Evolutionary conservation across 2,797 vertebrate species (phyloP).

Genomic region (Enteromius paludinosus): DNA sequence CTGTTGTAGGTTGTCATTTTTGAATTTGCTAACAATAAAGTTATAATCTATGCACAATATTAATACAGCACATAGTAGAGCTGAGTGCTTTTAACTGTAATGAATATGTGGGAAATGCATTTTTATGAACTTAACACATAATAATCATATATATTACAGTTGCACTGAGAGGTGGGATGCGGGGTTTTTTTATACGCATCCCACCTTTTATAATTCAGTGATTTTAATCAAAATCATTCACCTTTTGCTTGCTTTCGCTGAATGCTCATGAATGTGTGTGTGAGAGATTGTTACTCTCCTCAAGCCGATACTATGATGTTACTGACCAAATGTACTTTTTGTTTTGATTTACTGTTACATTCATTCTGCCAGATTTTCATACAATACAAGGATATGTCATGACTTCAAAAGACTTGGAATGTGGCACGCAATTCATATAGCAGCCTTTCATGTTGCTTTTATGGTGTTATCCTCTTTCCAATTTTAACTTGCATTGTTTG

Average conservation of each 20-base stretch:
- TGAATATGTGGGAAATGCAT: not conserved
- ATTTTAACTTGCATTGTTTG: not conserved
- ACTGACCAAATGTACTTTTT: not conserved
- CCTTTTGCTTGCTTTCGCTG: not conserved
- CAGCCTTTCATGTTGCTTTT: not conserved
- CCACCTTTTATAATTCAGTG: not conserved
- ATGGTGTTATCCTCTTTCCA: not conserved
- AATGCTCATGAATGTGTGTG: not conserved
- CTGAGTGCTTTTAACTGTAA: not conserved
- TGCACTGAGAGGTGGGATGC: not conserved
- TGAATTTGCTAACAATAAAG: not conserved
- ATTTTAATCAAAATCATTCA: constrained; percentile 12
- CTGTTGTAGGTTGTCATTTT: not conserved
- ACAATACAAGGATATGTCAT: not conserved
- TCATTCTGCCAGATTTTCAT: not conserved
- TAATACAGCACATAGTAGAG: not conserved
- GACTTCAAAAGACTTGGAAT: not conserved
- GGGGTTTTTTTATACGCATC: no score
- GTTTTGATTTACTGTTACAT: not conserved
- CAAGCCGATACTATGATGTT: not conserved
- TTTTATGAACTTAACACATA: not conserved
- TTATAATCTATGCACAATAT: not conserved
- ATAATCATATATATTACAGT: not conserved
- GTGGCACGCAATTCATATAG: not conserved
- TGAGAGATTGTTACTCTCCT: not conserved